Evolutionary conservation across 64 coral and sea anemone species (phyloP).

Genomic region (Stichodactyla helianthus): DNA sequence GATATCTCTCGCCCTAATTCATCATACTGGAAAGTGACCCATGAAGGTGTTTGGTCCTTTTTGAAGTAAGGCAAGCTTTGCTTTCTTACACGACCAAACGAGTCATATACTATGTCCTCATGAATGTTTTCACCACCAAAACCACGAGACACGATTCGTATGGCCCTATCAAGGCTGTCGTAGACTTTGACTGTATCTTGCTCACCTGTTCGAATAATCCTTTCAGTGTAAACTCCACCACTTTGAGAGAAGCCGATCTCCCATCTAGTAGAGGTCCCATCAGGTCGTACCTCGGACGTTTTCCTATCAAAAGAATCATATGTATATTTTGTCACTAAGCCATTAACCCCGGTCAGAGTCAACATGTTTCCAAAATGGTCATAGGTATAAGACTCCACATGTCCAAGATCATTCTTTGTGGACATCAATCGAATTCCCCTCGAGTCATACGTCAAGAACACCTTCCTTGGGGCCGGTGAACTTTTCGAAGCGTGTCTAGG

Average conservation of each 20-base stretch:
- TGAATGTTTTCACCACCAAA: background rate
- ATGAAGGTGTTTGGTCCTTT: background rate
- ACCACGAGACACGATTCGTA: background rate
- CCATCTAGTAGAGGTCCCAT: background rate
- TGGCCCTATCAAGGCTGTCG: background rate
- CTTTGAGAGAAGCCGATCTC: background rate
- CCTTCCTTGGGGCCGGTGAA: background rate
- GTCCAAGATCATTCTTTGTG: background rate
- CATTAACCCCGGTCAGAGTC: background rate
- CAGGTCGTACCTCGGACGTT: background rate
- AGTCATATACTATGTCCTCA: background rate
- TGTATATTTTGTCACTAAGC: background rate
- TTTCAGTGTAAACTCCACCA: background rate
- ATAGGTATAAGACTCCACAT: background rate
- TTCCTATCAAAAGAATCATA: conserved; percentile 4
- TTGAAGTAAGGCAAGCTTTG: conserved; percentile 13
- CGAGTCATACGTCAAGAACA: conserved; percentile 4
- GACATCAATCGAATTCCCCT: background rate
- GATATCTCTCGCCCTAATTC: background rate
- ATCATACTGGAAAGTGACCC: background rate
- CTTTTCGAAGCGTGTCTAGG: background rate
- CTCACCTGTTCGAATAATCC: background rate
- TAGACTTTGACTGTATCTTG: background rate
- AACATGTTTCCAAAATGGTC: background rate
- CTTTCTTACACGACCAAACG: conserved; percentile 7